phyloP scores from a whole-genome alignment of 2,113 vertebrate species.

The Eurypyga helias region DNA sequence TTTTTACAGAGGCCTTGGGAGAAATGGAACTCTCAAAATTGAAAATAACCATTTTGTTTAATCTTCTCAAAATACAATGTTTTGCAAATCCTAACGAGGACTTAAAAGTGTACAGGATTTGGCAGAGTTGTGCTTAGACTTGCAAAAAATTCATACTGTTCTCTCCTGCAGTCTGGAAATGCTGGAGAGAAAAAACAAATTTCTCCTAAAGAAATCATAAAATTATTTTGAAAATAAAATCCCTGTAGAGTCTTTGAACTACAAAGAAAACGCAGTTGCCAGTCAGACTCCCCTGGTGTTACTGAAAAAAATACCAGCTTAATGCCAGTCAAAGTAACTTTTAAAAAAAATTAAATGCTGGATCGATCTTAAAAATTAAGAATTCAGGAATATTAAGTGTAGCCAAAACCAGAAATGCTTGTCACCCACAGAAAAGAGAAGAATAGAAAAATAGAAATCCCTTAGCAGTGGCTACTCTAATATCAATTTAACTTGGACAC shows the following conservation, averaged over 20 bases:
- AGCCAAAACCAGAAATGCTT: neutral
- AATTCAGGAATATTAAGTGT: neutral
- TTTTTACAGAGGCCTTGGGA: neutral
- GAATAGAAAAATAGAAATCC: neutral
- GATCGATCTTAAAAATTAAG: neutral
- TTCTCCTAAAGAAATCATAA: neutral
- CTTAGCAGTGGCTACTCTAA: neutral
- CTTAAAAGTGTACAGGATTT: neutral
- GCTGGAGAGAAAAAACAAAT: neutral
- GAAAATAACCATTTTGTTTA: neutral
- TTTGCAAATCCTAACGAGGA: neutral
- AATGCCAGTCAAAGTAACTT: neutral
- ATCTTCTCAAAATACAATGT: neutral
- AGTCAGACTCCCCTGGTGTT: neutral
- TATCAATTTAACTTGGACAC: constrained; percentile 2
- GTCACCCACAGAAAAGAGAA: neutral
- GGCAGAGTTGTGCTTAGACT: neutral
- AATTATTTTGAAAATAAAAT: constrained; percentile 7
- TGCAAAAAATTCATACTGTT: neutral
- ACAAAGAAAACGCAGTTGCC: neutral
- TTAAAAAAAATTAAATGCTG: neutral
- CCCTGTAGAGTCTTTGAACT: neutral
- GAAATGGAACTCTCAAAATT: neutral
- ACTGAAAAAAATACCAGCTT: neutral
- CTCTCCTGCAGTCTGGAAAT: neutral